Percentiles rank a stretch among this genome's conserved stretches.
phyloP scores from a whole-genome alignment of 2,113 vertebrate genomes.

The Ammodytes dubius region DNA sequence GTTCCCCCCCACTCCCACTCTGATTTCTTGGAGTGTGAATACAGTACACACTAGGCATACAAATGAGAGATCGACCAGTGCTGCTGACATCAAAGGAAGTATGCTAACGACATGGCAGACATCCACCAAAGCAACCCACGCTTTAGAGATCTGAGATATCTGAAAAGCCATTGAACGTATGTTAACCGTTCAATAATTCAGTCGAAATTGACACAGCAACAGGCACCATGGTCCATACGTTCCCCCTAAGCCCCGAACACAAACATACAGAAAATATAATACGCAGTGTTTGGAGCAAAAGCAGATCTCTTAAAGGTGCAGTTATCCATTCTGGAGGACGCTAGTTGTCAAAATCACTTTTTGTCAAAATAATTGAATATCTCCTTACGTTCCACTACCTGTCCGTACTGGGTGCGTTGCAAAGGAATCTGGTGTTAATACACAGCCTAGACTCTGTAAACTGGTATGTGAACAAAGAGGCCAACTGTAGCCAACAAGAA shows the following conservation, averaged over 20 bases:
- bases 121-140: slow-evolving; percentile 15
- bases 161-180: slow-evolving; percentile 44
- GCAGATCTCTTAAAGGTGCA: slow-evolving; percentile 12
- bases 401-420: too few relatives aligned
- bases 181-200: slow-evolving; percentile 68
- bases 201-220: slow-evolving; percentile 60
- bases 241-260: neutral
- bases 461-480: too few relatives aligned
- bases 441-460: too few relatives aligned
- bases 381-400: too few relatives aligned
- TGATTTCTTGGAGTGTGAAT: slow-evolving; percentile 8
- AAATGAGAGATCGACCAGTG: slow-evolving; percentile 45
- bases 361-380: too few relatives aligned
- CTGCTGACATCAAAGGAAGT: slow-evolving; percentile 60
- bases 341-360: too few relatives aligned
- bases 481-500: too few relatives aligned
- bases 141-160: slow-evolving; percentile 31
- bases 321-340: too few relatives aligned
- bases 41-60: slow-evolving; percentile 39
- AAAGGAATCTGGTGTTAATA: too few relatives aligned
- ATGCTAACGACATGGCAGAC: slow-evolving; percentile 49
- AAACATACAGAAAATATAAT: slow-evolving; percentile 44
- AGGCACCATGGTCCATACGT: slow-evolving; percentile 38
- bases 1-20: slow-evolving; percentile 1
- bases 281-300: slow-evolving; percentile 50